Base-by-base conservation (phyloP, 2,113 vertebrate species). In the Austrofundulus limnaeus region DNA sequence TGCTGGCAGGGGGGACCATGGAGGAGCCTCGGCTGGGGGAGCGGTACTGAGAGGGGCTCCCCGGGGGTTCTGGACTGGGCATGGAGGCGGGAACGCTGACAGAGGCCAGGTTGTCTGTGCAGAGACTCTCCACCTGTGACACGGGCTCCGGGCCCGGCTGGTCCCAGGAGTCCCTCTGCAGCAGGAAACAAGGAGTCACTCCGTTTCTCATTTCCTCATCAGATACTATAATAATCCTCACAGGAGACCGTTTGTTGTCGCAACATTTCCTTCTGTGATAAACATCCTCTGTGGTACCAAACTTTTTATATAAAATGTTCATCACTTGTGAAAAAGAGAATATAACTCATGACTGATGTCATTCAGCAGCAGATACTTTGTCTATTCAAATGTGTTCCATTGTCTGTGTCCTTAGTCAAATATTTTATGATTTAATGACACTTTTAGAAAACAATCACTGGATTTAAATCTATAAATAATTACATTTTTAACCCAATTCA, bases 141-240 rank as follows among this genome's bases (percentile, higher is more conserved):
- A 94, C 88, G 0, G 90, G 77, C 25, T 97, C 93, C 0, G 94
- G 47, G 4, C 88, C 77, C 0, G 79, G 78, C 82, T 94, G 94
- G 64, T 98, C 96, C 96, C 95, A 97, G 0, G 95, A 87, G 66
- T 97, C 95, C 66, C 94, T 96, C 96, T 98, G 87, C 46, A 47
- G 61, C 59, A 21, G 74, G 56, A 75, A 78, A 58, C 66, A 12
- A 63, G n/a, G 54, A 68, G 47, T 72, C 25, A 20, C 23, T 69
- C 25, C 39, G 19, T 56, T 41, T 37, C n/a, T 42, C 43, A 59
- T 61, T 56, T 68, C 48, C 38, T 71, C 2, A 67, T 66, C 51
- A 61, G 46, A 50, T 62, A 34, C 7, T 1, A 3, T 8, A 25
- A 38, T 11, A 15, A 0, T 1, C 55, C 28, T 28, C 65, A 51